Evolutionary conservation across 2,113 vertebrate genomes (phyloP).

Genomic region (Protobothrops flavoviridis): DNA sequence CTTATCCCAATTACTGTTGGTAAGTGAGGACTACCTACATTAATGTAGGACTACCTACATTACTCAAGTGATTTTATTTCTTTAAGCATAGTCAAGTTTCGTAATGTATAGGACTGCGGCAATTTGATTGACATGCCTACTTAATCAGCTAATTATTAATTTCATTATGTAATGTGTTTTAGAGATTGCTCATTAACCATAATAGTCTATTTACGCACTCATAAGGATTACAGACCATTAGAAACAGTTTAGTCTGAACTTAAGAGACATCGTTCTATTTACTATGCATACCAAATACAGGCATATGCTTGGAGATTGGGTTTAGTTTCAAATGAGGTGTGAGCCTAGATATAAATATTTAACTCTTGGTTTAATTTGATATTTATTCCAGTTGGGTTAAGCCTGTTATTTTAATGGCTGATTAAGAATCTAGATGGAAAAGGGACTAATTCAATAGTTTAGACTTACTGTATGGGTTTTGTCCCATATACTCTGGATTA

Average conservation of each 20-base stretch:
- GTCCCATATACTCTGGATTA: neutral
- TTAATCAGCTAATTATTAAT: neutral
- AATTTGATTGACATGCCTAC: neutral
- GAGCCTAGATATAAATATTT: neutral
- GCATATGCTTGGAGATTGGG: neutral
- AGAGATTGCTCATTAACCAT: neutral
- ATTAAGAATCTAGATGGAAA: neutral
- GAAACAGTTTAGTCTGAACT: neutral
- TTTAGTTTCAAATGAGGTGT: neutral
- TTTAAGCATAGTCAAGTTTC: neutral
- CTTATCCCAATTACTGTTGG: neutral
- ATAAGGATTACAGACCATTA: neutral
- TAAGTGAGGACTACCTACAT: neutral
- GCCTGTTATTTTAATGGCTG: neutral
- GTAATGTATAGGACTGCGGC: neutral
- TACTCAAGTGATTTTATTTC: neutral
- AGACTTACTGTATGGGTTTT: neutral
- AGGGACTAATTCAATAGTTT: neutral
- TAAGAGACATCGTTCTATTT: neutral
- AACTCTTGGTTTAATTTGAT: neutral
- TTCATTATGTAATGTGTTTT: neutral
- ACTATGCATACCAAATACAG: neutral
- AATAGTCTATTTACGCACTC: neutral
- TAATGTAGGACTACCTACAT: neutral
- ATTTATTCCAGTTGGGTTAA: neutral